phyloP scores from a whole-genome alignment of 2,797 vertebrate species.

The Clamator glandarius region DNA sequence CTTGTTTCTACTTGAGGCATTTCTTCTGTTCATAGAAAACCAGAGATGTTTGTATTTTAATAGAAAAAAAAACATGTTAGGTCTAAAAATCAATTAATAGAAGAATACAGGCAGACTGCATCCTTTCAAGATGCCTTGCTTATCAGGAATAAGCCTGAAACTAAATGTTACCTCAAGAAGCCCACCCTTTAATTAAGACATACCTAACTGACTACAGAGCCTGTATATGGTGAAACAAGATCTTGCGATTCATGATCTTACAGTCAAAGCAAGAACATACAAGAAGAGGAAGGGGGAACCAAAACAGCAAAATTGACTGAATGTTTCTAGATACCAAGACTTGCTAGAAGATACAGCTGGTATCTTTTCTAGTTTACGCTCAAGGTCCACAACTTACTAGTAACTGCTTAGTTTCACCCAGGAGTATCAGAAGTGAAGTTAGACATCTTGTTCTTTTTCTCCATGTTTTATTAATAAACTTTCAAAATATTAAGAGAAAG shows the following conservation, averaged over 20 bases:
- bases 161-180: neutral
- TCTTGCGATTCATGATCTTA: neutral
- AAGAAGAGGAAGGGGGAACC: neutral
- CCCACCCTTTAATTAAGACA: neutral
- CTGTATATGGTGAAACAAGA: neutral
- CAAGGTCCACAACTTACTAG: neutral
- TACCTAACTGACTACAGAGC: fast-evolving
- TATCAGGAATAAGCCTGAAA: neutral
- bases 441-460: neutral
- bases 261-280: neutral
- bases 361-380: neutral
- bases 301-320: neutral
- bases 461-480: neutral
- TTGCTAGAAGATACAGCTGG: neutral
- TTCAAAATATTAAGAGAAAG: neutral
- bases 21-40: slow-evolving; percentile 79
- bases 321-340: neutral
- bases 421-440: neutral
- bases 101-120: neutral
- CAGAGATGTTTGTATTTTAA: neutral
- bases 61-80: neutral
- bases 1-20: slow-evolving; percentile 91
- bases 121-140: neutral
- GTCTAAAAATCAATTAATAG: neutral
- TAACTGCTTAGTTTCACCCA: neutral